A percentile compares a stretch with the other conserved stretches of the same genome.
phyloP scores from a whole-genome alignment of 2,888 invertebrate genomes.

The Druceiella hillmani region DNA sequence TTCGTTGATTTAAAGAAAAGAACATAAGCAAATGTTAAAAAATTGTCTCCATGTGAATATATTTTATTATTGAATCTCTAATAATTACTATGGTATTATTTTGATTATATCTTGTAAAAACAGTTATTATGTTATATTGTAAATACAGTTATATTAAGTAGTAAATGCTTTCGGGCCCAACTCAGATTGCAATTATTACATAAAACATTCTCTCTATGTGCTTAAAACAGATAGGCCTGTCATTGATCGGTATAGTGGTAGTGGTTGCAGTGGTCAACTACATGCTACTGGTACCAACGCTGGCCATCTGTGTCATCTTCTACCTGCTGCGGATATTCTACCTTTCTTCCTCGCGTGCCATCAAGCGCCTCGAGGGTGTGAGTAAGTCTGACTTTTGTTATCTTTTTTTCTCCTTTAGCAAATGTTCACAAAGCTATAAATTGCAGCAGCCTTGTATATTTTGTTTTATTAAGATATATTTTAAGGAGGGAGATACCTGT shows the following conservation, averaged over 20 bases:
- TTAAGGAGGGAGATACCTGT: no score
- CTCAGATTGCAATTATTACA: no score
- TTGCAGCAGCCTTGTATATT: slow-evolving; percentile 6
- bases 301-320: slow-evolving; percentile 66
- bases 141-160: no score
- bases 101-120: no score
- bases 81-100: no score
- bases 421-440: slow-evolving; percentile 23
- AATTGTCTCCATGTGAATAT: no score
- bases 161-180: no score
- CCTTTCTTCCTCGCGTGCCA: slow-evolving; percentile 70
- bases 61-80: no score
- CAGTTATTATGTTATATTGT: no score
- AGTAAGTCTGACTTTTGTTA: slow-evolving; percentile 54
- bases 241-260: slow-evolving; percentile 72
- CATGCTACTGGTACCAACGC: slow-evolving; percentile 65
- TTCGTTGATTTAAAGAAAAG: no score
- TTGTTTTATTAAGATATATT: slow-evolving; percentile 5
- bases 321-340: slow-evolving; percentile 71
- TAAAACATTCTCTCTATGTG: no score
- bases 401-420: neutral
- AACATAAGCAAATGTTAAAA: no score
- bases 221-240: slow-evolving; percentile 78
- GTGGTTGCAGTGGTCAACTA: slow-evolving; percentile 74
- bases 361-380: slow-evolving; percentile 76